Base-by-base conservation (phyloP, 2,888 invertebrate species). In the Lasioglossum vierecki region DNA sequence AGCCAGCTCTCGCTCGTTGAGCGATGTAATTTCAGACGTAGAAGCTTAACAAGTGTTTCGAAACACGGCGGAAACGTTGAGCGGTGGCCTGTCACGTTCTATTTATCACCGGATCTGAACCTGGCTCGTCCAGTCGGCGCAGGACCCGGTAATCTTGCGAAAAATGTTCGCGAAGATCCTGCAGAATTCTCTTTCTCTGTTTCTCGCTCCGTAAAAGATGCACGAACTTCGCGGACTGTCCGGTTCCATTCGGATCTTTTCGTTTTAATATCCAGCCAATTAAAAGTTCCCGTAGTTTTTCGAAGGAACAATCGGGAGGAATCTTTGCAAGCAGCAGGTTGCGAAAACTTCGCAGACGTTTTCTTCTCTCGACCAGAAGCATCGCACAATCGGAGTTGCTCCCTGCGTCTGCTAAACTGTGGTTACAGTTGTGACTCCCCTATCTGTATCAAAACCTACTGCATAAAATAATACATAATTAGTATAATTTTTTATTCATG, bases 261-360 rank as follows among this genome's bases (percentile, higher is more conserved):
- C 71, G 41, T 22, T 71, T 78, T 71, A 71, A 44, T 71, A 39
- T 57, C 22, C 41, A 60, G 57, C 60, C 60, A 44, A 72, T 79
- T 73, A 79, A 79, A 79, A 35, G 79, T 73, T 73, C 44, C 30
- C 46, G 6, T 5, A 41, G 41, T 60, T n/a, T 53, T 18, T 30
- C 60, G 53, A 9, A 63, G 26, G 41, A 60, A 44, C 75, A 44
- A 39, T 26, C 39, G 26, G 13, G 13, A 18, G 44, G 46, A 60
- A 68, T n/a, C 30, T 66, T 49, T 15, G 35, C 30, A 13, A 30
- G 35, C 66, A 35, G 76, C 41, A 35, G 18, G 46, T 46, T 13
- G n/a, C n/a, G 35, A 35, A 39, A 76, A 76, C 76, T 66, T 68
- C 35, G 46, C n/a, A 22, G 35, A 66, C 66, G 68, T 68, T 39